Base-by-base conservation (phyloP, 2,888 invertebrate species). In the Glaucopsyche alexis region DNA sequence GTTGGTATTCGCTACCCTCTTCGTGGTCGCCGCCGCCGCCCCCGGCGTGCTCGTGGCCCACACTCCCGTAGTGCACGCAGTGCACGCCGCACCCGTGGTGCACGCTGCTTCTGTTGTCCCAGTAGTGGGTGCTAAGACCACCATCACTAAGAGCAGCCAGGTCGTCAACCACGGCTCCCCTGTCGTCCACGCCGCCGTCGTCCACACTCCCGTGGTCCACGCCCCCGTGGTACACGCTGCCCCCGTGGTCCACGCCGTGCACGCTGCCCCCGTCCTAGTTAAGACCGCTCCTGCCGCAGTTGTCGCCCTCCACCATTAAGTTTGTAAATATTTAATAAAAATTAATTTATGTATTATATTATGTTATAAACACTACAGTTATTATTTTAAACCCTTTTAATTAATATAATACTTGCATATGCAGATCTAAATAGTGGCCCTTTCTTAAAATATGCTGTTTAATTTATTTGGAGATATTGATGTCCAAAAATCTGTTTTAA, bases 21-120 rank as follows among this genome's bases (percentile, higher is more conserved):
- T 94, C 83, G 94, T 93, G 77, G 91, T 87, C 85, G 93, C 85
- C 76, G 91, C 91, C 72, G 92, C 93, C 80, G 88, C 91, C 29
- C 91, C 92, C 8, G 90, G 91, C 55, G 81, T 90, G 40, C 81
- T 90, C n/a, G 79, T 91, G 2, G 80, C 84, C 45, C 89, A 89
- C 77, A 79, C 88, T 64, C 88, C 89, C 65, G 85, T 89, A 55
- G 90, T 91, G 19, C 85, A 85, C 71, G 84, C 89, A 9, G 83
- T 89, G 72, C 87, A 88, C 72, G 78, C 85, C 50, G 83, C 86
- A 2, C 91, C 91, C 3, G 85, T 90, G 52, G 85, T 89, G 50
- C 86, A 86, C 81, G 80, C 84, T 50, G 77, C 82, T 45, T 79
- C 84, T 47, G 77, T 82, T 45, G 82, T 85, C 13, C 84, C 84